Base-by-base conservation (phyloP, 2,888 invertebrate genomes). In the Chrysina gloriosa region DNA sequence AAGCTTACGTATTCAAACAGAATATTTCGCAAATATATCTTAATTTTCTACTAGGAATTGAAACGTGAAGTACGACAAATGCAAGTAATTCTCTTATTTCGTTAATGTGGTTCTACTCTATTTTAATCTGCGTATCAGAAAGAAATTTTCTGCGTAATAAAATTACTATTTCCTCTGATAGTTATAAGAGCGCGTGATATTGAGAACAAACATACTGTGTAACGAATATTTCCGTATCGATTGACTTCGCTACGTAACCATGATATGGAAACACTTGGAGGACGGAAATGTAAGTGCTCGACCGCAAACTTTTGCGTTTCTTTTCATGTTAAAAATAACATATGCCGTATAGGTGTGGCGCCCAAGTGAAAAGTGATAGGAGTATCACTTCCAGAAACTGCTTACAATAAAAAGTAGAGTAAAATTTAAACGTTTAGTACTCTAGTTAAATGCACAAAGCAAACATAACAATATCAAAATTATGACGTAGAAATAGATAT, bases 201-300 rank as follows among this genome's bases (percentile, higher is more conserved):
- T 61, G 42, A 42, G 27, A 61, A 61, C 58, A 61, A 61, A 42
- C 58, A 42, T 9, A 61, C 39, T 14, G 27, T 61, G 58, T 61
- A 61, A 61, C 42, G 42, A 61, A 61, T 61, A 61, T 61, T 61
- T 61, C 58, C 58, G 58, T 61, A 61, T 61, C 58, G 42, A 61
- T 42, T 61, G 58, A 61, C 42, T 61, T 16, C 19, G 42, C 58
- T 36, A 42, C 42, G 58, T 61, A 61, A 61, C 45, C 58, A 27
- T 61, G 42, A 61, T 61, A 61, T 42, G 42, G 42, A 61, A 61
- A 42, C 58, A 61, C 58, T 61, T 42, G 42, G 58, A 61, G 58
- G 58, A 61, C 58, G 58, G 42, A 61, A 61, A 61, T 36, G 58
- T 61, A 61, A 42, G 58, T 61, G 29, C 27, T 25, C 16, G 27